Evolutionary conservation across 2,888 invertebrate species (phyloP).

Genomic region (Eulithis prunata): DNA sequence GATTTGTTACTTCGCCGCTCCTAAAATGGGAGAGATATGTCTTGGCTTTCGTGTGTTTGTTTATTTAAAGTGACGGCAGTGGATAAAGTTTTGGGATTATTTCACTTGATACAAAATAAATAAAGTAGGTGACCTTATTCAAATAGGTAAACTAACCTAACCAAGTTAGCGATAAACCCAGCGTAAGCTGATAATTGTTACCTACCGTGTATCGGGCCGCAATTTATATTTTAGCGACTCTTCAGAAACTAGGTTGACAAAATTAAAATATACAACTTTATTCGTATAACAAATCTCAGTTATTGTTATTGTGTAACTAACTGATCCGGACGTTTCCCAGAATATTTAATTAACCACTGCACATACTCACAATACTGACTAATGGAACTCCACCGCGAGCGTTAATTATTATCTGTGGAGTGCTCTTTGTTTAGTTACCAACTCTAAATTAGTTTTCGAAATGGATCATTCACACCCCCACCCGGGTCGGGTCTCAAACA

Average conservation of each 20-base stretch:
- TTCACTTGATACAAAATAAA: conserved; percentile 35
- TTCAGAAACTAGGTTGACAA: too few species aligned
- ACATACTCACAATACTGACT: conserved; percentile 75
- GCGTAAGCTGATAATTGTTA: too few species aligned
- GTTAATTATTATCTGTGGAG: conserved; percentile 84
- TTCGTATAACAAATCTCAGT: conserved; percentile 5
- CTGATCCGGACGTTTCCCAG: conserved; percentile 60
- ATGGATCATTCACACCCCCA: conserved; percentile 82
- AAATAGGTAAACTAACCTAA: too few species aligned
- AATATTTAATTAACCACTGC: conserved; percentile 70
- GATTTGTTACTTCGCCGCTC: conserved; percentile 81
- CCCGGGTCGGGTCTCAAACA: conserved; percentile 34
- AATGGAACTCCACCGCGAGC: conserved; percentile 83
- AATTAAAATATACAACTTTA: too few species aligned
- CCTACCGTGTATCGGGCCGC: too few species aligned
- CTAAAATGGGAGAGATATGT: conserved; percentile 76
- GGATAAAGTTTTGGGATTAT: conserved; percentile 38
- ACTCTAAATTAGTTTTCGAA: conserved; percentile 85
- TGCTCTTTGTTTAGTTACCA: conserved; percentile 85
- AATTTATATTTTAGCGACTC: too few species aligned
- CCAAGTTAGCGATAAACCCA: too few species aligned
- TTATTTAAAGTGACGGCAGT: conserved; percentile 59
- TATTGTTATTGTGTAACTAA: conserved; percentile 15
- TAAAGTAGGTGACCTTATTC: neutral
- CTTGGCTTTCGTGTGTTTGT: conserved; percentile 64